Evolutionary conservation across 1,140 invertebrate genomes (phyloP).

Genomic region (Trinorchestia longiramus): DNA sequence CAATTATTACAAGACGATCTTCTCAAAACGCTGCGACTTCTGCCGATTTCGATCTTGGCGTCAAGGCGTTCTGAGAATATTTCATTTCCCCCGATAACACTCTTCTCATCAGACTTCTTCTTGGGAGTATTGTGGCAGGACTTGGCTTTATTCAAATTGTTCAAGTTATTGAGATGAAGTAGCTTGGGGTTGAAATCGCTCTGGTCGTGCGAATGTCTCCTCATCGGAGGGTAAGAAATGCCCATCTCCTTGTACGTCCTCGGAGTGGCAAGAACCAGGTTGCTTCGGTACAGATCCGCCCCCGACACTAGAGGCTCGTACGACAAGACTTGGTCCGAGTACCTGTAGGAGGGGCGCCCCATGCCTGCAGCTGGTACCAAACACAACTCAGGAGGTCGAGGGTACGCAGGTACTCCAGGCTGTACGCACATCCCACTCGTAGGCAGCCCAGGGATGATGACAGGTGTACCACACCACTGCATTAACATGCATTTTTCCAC

Average conservation of each 20-base stretch:
- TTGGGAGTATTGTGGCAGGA: conserved; percentile 32
- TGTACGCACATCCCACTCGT: not conserved
- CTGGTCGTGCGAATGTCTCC: conserved; percentile 41
- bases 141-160: conserved; percentile 44
- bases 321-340: conserved; percentile 14
- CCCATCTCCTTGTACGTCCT: conserved; percentile 30
- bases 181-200: conserved; percentile 39
- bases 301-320: not conserved
- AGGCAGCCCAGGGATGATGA: conserved; percentile 1
- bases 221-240: not conserved
- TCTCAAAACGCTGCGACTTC: conserved; percentile 27
- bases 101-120: conserved; percentile 14
- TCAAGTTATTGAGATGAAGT: conserved; percentile 19
- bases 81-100: not conserved
- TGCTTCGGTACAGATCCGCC: conserved; percentile 4
- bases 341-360: not conserved
- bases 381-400: not conserved
- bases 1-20: conserved; percentile 19
- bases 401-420: not conserved
- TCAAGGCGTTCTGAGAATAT: not conserved
- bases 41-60: not conserved
- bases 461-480: conserved; percentile 33
- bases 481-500: conserved; percentile 14
- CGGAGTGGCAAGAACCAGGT: not conserved
- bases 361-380: not conserved